Conservation (phyloP, 2,888 invertebrate genomes). For the Mactromeris polynyma region DNA sequence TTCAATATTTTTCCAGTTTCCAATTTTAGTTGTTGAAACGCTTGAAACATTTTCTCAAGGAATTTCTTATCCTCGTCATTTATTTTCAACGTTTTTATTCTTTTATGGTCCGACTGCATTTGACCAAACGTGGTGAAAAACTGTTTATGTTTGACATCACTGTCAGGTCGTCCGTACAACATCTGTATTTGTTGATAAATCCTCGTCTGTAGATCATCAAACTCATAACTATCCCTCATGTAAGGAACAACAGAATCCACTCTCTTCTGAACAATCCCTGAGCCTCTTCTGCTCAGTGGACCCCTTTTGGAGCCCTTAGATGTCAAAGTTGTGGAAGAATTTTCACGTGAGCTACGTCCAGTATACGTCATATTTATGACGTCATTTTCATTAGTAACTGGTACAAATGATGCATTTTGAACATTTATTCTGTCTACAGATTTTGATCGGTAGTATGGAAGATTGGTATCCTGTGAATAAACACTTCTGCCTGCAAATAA, state of each 20-base stretch:
- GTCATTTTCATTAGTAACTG: conserved; percentile 37
- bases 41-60: conserved; percentile 40
- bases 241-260: conserved; percentile 52
- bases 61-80: conserved; percentile 24
- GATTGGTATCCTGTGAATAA: conserved; percentile 11
- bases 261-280: conserved; percentile 45
- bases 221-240: conserved; percentile 41
- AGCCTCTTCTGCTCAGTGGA: conserved; percentile 9
- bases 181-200: conserved; percentile 58
- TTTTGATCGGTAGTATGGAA: conserved; percentile 37
- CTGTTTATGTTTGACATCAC: conserved; percentile 40
- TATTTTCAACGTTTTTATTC: conserved; percentile 37
- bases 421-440: conserved; percentile 6
- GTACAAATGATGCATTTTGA: conserved; percentile 18
- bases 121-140: conserved; percentile 37
- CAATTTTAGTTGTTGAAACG: conserved; percentile 18
- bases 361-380: conserved; percentile 57
- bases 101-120: conserved; percentile 31
- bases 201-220: conserved; percentile 45
- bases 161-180: conserved; percentile 42
- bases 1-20: conserved; percentile 31
- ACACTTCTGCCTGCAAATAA: conserved; percentile 30
- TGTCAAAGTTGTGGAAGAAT: background rate
- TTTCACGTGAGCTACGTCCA: conserved; percentile 25
- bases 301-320: background rate